Conservation (phyloP, 2,888 invertebrate species). For the Diarsia dahlii region DNA sequence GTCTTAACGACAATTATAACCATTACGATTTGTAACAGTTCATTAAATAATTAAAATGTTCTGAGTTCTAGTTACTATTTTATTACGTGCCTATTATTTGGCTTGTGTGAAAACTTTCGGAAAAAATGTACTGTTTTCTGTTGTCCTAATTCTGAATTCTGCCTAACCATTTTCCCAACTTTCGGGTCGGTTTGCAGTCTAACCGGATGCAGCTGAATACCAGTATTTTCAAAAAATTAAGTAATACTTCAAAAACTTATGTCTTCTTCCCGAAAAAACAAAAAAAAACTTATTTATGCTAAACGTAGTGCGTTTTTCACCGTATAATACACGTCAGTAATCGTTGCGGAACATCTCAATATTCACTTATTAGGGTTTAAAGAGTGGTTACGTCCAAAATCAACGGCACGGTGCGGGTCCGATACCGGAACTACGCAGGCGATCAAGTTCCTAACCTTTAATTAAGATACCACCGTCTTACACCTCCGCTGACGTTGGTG, state of each 20-base stretch:
- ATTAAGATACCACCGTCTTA: constrained; percentile 76
- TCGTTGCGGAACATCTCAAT: constrained; percentile 58
- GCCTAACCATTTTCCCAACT: no score
- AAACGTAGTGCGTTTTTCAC: constrained; percentile 28
- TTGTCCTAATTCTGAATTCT: background rate
- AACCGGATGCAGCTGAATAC: no score
- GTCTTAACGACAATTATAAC: constrained; percentile 85
- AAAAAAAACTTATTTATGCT: constrained; percentile 22
- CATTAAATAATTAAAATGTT: constrained; percentile 80
- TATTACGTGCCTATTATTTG: constrained; percentile 25
- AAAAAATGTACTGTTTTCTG: background rate
- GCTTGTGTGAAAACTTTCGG: background rate
- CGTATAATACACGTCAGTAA: constrained; percentile 46
- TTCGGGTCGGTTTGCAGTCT: no score
- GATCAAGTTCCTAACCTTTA: constrained; percentile 77
- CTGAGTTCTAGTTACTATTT: constrained; percentile 54
- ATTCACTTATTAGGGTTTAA: constrained; percentile 59
- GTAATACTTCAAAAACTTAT: background rate
- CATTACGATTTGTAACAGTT: constrained; percentile 80
- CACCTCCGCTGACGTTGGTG: constrained; percentile 75
- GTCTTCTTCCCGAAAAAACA: background rate
- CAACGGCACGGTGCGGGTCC: constrained; percentile 66
- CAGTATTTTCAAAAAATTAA: background rate
- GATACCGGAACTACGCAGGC: constrained; percentile 80
- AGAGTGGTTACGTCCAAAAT: constrained; percentile 64